Percentiles rank a stretch among this genome's conserved stretches.
phyloP scores from a whole-genome alignment of 2,797 vertebrate genomes.

The Chanos chanos region DNA sequence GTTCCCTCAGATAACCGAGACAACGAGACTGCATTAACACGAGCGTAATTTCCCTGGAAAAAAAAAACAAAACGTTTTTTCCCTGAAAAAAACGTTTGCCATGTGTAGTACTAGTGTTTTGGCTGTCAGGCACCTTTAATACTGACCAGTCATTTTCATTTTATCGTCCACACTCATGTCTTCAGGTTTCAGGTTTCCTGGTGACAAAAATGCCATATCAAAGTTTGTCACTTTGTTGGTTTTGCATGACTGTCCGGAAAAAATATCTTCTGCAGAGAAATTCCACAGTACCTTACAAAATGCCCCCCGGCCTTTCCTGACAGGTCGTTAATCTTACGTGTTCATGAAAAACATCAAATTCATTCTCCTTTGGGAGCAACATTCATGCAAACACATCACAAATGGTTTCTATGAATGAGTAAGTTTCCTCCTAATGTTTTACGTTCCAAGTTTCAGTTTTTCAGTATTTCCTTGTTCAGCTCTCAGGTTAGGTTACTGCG shows the following conservation, averaged over 20 bases:
- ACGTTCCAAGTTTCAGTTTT: slow-evolving; percentile 5
- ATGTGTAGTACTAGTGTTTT: no score
- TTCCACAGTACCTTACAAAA: slow-evolving; percentile 14
- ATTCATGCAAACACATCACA: slow-evolving; percentile 24
- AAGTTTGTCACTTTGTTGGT: background rate
- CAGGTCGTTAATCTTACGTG: slow-evolving; percentile 9
- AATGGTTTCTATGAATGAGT: slow-evolving; percentile 6
- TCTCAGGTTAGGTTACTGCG: background rate
- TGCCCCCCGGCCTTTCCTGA: slow-evolving; percentile 9
- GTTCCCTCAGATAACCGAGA: no score
- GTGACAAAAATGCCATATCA: background rate
- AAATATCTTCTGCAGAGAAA: slow-evolving; percentile 11
- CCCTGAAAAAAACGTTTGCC: no score
- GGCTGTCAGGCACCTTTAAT: no score
- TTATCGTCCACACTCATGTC: no score
- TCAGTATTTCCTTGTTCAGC: background rate
- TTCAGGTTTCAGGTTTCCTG: no score
- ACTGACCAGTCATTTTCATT: background rate
- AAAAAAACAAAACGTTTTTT: no score
- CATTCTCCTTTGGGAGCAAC: slow-evolving; percentile 13
- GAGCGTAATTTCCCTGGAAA: no score
- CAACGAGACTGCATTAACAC: no score
- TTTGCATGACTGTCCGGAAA: slow-evolving; percentile 1
- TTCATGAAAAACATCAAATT: background rate
- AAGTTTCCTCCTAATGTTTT: background rate